Percentiles rank a stretch among this genome's conserved stretches.
Evolutionary conservation across 2,888 invertebrate genomes (phyloP).

Genomic region (Campoplex capitator): DNA sequence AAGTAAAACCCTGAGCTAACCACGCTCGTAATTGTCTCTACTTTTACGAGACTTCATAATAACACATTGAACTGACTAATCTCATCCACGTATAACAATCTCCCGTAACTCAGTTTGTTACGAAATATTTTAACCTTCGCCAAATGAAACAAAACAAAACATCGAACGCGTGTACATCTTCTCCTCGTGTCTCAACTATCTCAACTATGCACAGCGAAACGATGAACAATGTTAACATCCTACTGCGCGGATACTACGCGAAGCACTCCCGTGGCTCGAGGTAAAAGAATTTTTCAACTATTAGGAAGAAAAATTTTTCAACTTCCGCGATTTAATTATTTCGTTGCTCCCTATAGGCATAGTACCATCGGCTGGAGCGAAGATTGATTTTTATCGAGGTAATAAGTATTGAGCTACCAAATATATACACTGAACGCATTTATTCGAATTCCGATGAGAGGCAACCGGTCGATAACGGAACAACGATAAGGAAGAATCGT

Average conservation of each 20-base stretch:
- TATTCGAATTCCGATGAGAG: not conserved
- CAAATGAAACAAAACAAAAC: not conserved
- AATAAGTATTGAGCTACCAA: not conserved
- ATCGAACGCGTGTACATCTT: not conserved
- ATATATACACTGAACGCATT: not conserved
- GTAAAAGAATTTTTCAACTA: constrained; percentile 26
- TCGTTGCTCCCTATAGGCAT: not conserved
- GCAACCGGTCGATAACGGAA: too few species aligned
- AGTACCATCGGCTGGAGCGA: not conserved
- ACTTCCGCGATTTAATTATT: not conserved
- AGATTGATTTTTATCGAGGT: not conserved
- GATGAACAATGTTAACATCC: constrained; percentile 19
- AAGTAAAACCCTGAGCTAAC: constrained; percentile 18
- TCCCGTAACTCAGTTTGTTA: not conserved
- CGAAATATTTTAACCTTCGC: constrained; percentile 8
- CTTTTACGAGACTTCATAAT: constrained; percentile 23
- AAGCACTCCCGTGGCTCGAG: constrained; percentile 1
- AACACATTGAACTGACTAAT: constrained; percentile 19
- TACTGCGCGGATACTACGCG: not conserved
- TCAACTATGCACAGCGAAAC: constrained; percentile 6
- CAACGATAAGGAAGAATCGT: too few species aligned
- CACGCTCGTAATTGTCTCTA: constrained; percentile 26
- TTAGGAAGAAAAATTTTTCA: constrained; percentile 1
- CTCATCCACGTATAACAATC: not conserved
- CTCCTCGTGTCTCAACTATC: constrained; percentile 16